These are phyloP conservation scores for Lathronympha strigana DNA, from an alignment of 2,888 invertebrate species.

Conservation along the genomic window DNA sequence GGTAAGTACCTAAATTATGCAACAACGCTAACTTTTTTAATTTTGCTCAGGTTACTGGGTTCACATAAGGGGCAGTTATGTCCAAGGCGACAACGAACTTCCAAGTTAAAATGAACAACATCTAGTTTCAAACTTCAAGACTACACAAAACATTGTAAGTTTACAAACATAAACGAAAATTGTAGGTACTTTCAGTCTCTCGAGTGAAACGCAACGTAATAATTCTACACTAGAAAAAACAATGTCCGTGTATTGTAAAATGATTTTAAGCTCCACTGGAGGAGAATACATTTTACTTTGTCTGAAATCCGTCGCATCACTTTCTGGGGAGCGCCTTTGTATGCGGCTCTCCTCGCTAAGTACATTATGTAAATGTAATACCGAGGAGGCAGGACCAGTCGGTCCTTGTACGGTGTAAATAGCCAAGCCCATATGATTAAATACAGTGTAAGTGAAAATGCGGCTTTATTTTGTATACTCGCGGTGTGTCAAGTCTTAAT, in stretches of 20 bases:
- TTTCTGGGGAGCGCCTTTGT: conserved; percentile 70
- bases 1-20: no score
- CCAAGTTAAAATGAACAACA: conserved; percentile 14
- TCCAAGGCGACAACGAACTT: conserved; percentile 8
- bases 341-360: conserved; percentile 72
- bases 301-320: conserved; percentile 62
- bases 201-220: conserved; percentile 59
- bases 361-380: conserved; percentile 80
- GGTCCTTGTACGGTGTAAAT: conserved; percentile 63
- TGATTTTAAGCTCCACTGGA: conserved; percentile 52
- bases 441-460: conserved; percentile 51
- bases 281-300: conserved; percentile 68
- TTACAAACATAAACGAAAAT: conserved; percentile 54
- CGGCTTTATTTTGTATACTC: conserved; percentile 34
- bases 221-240: conserved; percentile 64
- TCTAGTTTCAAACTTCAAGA: conserved; percentile 26
- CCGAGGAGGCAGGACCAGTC: conserved; percentile 68
- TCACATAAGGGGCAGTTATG: no score
- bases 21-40: background rate
- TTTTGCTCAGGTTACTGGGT: no score
- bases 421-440: conserved; percentile 71
- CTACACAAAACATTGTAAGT: conserved; percentile 48
- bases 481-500: conserved; percentile 40
- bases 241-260: conserved; percentile 52
- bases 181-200: conserved; percentile 48